Evolutionary conservation across 2,888 invertebrate genomes (phyloP), one percentile per base, ranked within the genome.

Genomic region (Julus scandinavius): DNA sequence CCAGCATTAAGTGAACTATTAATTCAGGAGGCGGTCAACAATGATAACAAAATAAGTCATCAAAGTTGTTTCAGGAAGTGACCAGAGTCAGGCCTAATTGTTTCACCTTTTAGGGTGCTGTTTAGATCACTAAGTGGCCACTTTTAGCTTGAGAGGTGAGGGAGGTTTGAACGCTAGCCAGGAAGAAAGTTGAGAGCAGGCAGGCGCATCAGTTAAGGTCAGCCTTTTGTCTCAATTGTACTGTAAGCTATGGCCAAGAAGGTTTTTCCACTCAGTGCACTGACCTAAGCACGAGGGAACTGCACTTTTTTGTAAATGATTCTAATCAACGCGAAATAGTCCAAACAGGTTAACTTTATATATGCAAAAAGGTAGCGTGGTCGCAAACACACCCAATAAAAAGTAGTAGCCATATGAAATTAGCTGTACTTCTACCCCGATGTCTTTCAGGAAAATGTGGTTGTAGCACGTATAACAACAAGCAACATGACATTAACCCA

Each of bases 261-360:
- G 80, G 80, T 38, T 5, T 38, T 29, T 80, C 13, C 5, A 13
- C 80, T 38, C 80, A 80, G 80, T 80, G 80, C 80, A 80, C 80
- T 80, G 80, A 80, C 80, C 80, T 80, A 80, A 13, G 80, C 80
- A 80, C 38, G 38, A 80, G 80, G 13, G 38, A 80, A 80, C 38
- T 80, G 80, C 29, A 11, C 80, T 80, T 80, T 80, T 80, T 80
- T 72, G 11, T 13, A 29, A 11, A 38, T 38, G 80, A 80, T 80
- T 80, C 38, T 80, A 80, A 80, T 80, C 80, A 80, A 38, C 38
- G 80, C 38, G 38, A 20, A 38, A 80, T 38, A 80, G 80, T 13
- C 80, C 7, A 13, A 80, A 80, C 80, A 29, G 80, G 80, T 80
- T 80, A 80, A 80, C 80, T 80, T 80, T 38, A 80, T 29, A 29